Percentiles rank a stretch among this genome's conserved stretches.
Conservation (phyloP, 2,113 vertebrate genomes). For the Stomatorhinus ivindoensis region DNA sequence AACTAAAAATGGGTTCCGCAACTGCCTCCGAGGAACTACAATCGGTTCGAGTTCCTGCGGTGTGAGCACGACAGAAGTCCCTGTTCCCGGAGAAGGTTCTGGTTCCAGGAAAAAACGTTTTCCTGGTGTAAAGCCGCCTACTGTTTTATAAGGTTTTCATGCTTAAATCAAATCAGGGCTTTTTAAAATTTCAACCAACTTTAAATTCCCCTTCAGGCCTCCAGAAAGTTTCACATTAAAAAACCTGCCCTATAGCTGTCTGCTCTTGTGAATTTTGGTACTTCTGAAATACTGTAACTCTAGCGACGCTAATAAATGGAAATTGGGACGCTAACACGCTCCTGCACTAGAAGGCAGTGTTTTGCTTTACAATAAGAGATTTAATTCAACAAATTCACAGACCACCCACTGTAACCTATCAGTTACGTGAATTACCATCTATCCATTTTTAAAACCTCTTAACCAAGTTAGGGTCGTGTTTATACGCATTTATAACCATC, state of each 20-base stretch:
- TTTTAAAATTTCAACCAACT: background rate
- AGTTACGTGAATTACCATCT: background rate
- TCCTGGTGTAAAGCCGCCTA: background rate
- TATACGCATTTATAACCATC: background rate
- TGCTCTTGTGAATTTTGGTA: constrained; percentile 30
- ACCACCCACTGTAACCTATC: background rate
- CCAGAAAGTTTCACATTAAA: background rate
- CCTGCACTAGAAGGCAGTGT: constrained; percentile 20
- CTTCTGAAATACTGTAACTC: constrained; percentile 7
- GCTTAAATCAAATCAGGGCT: background rate
- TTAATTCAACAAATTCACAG: background rate
- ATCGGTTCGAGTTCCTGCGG: background rate
- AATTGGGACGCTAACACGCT: background rate
- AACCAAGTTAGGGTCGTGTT: background rate
- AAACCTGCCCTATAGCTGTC: background rate
- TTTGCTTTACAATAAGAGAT: constrained; percentile 1
- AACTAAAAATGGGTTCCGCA: too few species aligned
- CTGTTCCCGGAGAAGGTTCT: background rate
- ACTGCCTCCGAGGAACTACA: background rate
- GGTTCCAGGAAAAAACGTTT: too few species aligned
- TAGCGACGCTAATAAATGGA: background rate
- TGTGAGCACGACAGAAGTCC: background rate
- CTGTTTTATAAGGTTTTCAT: background rate
- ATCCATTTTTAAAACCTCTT: background rate
- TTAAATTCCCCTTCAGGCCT: background rate